Percentiles rank a stretch among this genome's conserved stretches.
These are phyloP conservation scores for Nemotelus nigrinus DNA, from an alignment of 2,888 invertebrate species.

Conservation along the genomic window DNA sequence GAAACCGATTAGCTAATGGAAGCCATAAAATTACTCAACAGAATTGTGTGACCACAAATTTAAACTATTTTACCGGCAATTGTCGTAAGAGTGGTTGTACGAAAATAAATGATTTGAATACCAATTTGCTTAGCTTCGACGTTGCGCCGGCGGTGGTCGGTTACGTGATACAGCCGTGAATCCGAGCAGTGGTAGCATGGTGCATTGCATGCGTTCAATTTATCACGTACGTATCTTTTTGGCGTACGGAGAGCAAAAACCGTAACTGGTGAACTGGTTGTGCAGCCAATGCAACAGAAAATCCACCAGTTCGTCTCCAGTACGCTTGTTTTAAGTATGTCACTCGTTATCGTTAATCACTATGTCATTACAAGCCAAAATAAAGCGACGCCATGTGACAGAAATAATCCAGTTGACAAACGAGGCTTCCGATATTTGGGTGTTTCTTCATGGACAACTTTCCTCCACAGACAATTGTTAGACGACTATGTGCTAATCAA, in stretches of 20 bases:
- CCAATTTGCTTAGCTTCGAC: constrained; percentile 1
- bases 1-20: neutral
- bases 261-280: constrained; percentile 3
- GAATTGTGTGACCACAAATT: constrained; percentile 9
- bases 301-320: neutral
- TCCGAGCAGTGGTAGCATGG: neutral
- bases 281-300: constrained; percentile 1
- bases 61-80: constrained; percentile 13
- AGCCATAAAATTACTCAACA: constrained; percentile 24
- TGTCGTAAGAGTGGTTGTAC: constrained; percentile 30
- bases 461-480: neutral
- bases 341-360: constrained; percentile 3
- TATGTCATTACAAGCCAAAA: neutral
- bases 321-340: constrained; percentile 6
- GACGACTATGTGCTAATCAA: constrained; percentile 2
- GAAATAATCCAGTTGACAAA: neutral
- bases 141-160: neutral
- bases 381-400: neutral
- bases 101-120: constrained; percentile 22
- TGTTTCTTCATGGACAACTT: neutral
- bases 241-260: neutral
- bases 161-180: neutral
- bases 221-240: constrained; percentile 1
- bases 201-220: neutral
- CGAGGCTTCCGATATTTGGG: neutral